Base-by-base conservation (phyloP, 1,140 invertebrate genomes). In the Vollenhovia emeryi region DNA sequence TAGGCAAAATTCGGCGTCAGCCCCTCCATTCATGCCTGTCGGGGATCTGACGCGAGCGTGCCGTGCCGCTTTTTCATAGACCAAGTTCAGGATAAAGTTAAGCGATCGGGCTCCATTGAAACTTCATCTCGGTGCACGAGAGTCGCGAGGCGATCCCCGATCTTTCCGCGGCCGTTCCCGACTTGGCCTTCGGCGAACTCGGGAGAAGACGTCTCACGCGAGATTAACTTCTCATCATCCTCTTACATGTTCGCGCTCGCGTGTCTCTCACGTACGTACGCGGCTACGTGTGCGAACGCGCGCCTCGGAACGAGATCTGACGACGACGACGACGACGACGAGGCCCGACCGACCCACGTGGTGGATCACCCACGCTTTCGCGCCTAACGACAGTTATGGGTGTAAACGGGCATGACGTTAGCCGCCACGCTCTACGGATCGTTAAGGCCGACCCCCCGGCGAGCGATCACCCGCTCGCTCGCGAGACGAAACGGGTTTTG, bases 341-440 rank as follows among this genome's bases (percentile, higher is more conserved):
- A n/a, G n/a, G n/a, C n/a, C 36, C n/a, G n/a, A 43, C 2, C 24
- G 59, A 73, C 43, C 79, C 52, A 52, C 62, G 69, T 71, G 55
- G 85, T 36, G 76, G 89, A 90, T 91, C 92, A 93, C 92, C 91
- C 92, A 92, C 92, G 91, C 89, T 91, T 79, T 88, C 62, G 87
- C 89, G 90, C 91, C 92, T 89, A 92, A 92, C 91, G 89, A 91
- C 90, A 91, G 90, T 92, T 91, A 93, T 91, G 91, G 89, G 88
- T 92, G 92, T 92, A 93, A 93, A 93, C 91, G 79, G 91, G 88
- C 88, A 91, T 91, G 89, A 91, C 89, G 90, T 92, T 89, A 86
- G 76, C 76, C 88, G 85, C 76, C 88, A 87, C 87, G 87, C 59
- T 89, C 89, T 90, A 84, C 90, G 90, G 90, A 91, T 93, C 90